These are phyloP conservation scores for Geotrypetes seraphini DNA, from an alignment of 2,797 vertebrate species.

Conservation along the genomic window DNA sequence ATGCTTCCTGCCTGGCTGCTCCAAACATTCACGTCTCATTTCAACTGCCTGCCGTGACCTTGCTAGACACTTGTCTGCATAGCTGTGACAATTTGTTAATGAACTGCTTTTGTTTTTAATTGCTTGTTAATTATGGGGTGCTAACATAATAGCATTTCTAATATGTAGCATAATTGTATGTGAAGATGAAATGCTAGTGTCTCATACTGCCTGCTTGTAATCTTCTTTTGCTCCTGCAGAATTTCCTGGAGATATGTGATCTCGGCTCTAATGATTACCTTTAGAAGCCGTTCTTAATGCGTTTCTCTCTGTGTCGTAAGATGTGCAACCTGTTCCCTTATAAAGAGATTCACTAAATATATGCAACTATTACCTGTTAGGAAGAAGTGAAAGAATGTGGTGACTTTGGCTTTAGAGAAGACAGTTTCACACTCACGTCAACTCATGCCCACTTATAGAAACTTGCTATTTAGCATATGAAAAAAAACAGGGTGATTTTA, in stretches of 20 bases:
- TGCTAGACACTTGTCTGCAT: constrained; percentile 47
- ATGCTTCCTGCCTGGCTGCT: not conserved
- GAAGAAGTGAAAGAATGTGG: too few species aligned
- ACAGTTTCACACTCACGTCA: too few species aligned
- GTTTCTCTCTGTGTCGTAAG: constrained; percentile 21
- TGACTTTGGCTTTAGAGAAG: too few species aligned
- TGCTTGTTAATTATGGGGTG: constrained; percentile 66
- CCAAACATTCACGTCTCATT: constrained; percentile 27
- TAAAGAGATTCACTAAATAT: constrained; percentile 7
- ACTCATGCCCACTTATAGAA: too few species aligned
- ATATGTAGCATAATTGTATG: constrained; percentile 62
- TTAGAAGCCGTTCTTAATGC: constrained; percentile 33
- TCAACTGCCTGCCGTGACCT: constrained; percentile 50
- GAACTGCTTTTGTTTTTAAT: constrained; percentile 71
- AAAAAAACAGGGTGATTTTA: too few species aligned
- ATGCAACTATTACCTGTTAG: constrained; percentile 11
- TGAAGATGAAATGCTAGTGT: constrained; percentile 66
- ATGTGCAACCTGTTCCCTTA: constrained; percentile 19
- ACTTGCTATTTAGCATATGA: too few species aligned
- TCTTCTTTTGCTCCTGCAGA: constrained; percentile 52
- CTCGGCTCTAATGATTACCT: constrained; percentile 42
- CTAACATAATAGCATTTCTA: constrained; percentile 65
- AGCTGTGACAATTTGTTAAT: constrained; percentile 63
- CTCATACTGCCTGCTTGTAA: constrained; percentile 50
- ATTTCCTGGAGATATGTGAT: constrained; percentile 49